phyloP scores from a whole-genome alignment of 1,140 invertebrate species.

The Drosophila aff. region DNA sequence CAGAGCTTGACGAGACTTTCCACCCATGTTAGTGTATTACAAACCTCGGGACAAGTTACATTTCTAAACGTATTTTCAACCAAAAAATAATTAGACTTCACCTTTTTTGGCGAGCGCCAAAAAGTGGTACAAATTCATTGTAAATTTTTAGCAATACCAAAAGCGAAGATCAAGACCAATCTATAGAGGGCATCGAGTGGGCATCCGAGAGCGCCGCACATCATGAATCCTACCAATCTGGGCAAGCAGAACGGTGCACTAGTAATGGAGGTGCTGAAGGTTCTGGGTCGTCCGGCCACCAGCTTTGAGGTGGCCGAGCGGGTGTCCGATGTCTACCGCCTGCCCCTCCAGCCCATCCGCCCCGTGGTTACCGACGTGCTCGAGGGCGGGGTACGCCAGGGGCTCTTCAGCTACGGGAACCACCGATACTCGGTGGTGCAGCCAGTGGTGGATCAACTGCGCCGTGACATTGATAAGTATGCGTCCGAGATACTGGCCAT shows the following conservation, averaged over 20 bases:
- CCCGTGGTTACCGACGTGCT: slow-evolving; percentile 65
- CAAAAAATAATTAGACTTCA: slow-evolving; percentile 29
- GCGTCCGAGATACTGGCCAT: slow-evolving; percentile 53
- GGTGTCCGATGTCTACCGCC: slow-evolving; percentile 59
- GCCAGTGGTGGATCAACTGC: slow-evolving; percentile 56
- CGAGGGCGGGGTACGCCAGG: slow-evolving; percentile 39
- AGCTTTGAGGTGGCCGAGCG: slow-evolving; percentile 56
- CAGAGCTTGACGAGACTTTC: background rate
- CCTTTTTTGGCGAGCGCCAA: slow-evolving; percentile 19
- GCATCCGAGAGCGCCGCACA: background rate
- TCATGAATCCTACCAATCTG: slow-evolving; percentile 65
- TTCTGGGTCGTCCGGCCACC: slow-evolving; percentile 63
- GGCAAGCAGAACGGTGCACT: slow-evolving; percentile 70
- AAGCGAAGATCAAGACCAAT: slow-evolving; percentile 1
- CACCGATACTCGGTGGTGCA: slow-evolving; percentile 50
- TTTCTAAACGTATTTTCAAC: slow-evolving; percentile 15
- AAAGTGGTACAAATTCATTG: slow-evolving; percentile 46
- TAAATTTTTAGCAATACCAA: slow-evolving; percentile 39
- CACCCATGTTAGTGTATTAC: slow-evolving; percentile 21
- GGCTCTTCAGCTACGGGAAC: slow-evolving; percentile 50
- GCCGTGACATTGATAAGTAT: slow-evolving; percentile 65
- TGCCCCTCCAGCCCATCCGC: slow-evolving; percentile 49
- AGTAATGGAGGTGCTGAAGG: slow-evolving; percentile 65
- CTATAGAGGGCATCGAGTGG: background rate
- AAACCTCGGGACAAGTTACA: slow-evolving; percentile 25